Conservation (phyloP, 2,888 invertebrate genomes). For the Opisthograptis luteolata region DNA sequence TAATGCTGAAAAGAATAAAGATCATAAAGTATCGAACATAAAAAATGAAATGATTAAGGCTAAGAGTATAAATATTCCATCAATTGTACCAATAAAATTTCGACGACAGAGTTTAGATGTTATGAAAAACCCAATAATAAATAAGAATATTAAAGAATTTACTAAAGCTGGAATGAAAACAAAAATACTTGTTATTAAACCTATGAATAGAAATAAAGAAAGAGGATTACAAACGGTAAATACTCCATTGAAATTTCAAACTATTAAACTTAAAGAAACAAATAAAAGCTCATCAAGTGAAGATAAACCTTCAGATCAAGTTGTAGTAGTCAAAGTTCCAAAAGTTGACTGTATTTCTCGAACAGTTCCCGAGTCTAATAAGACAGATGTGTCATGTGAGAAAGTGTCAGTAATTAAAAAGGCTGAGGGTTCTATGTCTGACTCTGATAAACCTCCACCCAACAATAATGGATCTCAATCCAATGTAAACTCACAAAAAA, state of each 20-base stretch:
- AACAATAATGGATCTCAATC: slow-evolving; percentile 25
- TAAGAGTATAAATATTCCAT: slow-evolving; percentile 48
- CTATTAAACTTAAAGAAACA: slow-evolving; percentile 89
- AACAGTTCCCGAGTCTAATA: slow-evolving; percentile 39
- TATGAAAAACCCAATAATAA: slow-evolving; percentile 73
- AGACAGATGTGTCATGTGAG: slow-evolving; percentile 19
- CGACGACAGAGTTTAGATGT: slow-evolving; percentile 70
- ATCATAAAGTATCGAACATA: slow-evolving; percentile 15
- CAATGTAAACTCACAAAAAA: not conserved
- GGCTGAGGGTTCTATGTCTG: not conserved
- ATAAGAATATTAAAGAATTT: slow-evolving; percentile 72
- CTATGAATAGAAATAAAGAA: slow-evolving; percentile 70
- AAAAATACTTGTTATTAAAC: slow-evolving; percentile 77
- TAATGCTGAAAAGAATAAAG: slow-evolving; percentile 12
- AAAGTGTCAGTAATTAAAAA: slow-evolving; percentile 2
- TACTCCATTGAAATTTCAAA: slow-evolving; percentile 70
- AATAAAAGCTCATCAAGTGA: slow-evolving; percentile 55
- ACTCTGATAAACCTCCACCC: slow-evolving; percentile 17
- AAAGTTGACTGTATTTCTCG: slow-evolving; percentile 62
- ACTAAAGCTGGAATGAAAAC: slow-evolving; percentile 77
- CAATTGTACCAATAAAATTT: slow-evolving; percentile 68
- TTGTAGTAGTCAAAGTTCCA: slow-evolving; percentile 73
- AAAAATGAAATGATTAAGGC: slow-evolving; percentile 16
- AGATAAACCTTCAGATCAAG: slow-evolving; percentile 64
- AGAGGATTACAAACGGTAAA: slow-evolving; percentile 55